Evolutionary conservation across 1,140 invertebrate species (phyloP), one percentile per base, ranked within the genome.

Genomic region (Anadara kagoshimensis): DNA sequence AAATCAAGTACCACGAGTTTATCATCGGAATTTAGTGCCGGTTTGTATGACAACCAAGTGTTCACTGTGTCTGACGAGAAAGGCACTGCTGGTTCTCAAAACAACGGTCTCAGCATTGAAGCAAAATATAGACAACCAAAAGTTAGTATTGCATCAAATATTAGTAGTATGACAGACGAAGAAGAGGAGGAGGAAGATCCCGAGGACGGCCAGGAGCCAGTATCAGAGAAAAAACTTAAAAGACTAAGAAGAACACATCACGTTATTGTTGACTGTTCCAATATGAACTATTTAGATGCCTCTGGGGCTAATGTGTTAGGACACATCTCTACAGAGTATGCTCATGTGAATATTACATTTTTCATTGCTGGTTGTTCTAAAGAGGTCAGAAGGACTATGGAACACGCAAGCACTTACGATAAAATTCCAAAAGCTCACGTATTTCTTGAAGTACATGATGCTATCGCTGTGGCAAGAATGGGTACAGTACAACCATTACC

Each of bases 231-330:
- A 51, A 82, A 84, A 68, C 78, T 84, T 41, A 73, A 76, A 68
- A 68, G 54, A 16, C 78, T 85, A 78, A 69, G 81, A 24, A 78
- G 75, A 72, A 80, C 81, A 47, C 87, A 87, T 72, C 87, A 89
- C 63, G 73, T 90, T 18, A 83, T 89, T 62, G 76, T 89, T 62
- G 89, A 90, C 77, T 90, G 87, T 75, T 85, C 84, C 0, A 77
- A 85, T 14, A 80, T 90, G 51, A 87, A 88, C 53, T 90, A 90
- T 73, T 70, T 90, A 47, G 89, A 90, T 74, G 81, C 86, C n/a
- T 89, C 89, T 49, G 89, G 89, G 7, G 82, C 85, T n/a, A 87
- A 88, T 76, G 85, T 87, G 0, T 78, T 90, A 43, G 76, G 75
- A 47, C 86, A 88, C 67, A 85, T 88, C 71, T 83, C 65, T 57